These are phyloP conservation scores for Ctenosaura bakeri DNA, from an alignment of 2,797 vertebrate genomes.

Conservation along the genomic window DNA sequence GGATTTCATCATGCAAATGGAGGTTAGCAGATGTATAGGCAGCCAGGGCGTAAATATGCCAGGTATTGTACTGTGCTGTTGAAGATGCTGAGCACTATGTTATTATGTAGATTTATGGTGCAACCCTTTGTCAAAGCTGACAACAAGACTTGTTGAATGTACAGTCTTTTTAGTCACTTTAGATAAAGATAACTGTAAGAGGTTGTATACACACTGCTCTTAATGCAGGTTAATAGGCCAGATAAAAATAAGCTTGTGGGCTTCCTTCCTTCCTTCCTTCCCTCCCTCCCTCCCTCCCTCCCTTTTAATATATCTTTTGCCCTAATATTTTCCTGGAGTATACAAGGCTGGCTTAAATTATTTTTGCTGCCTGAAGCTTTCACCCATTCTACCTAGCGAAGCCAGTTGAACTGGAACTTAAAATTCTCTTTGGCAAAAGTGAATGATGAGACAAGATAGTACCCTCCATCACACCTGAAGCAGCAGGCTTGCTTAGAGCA, in stretches of 20 bases:
- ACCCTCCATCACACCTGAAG: no score
- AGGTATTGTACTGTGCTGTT: not conserved
- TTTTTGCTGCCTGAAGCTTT: no score
- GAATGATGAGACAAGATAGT: no score
- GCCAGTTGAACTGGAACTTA: no score
- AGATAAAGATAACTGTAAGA: not conserved
- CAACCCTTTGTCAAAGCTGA: not conserved
- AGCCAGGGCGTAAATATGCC: not conserved
- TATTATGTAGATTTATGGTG: not conserved
- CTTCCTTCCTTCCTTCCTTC: no score
- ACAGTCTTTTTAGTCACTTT: not conserved
- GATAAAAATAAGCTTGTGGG: not conserved
- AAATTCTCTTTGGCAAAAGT: no score
- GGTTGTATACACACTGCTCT: not conserved
- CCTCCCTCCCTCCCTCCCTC: no score
- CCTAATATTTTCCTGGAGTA: not conserved
- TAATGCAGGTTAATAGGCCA: not conserved
- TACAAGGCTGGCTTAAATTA: no score
- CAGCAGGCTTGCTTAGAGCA: no score
- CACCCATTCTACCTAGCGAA: no score
- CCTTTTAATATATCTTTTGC: not conserved
- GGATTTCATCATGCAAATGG: constrained; percentile 5
- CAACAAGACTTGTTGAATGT: not conserved
- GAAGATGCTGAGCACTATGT: not conserved
- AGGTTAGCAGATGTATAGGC: not conserved